Evolutionary conservation across 92 coral and sea anemone genomes (phyloP).

Genomic region (Palythoa caribaeorum): DNA sequence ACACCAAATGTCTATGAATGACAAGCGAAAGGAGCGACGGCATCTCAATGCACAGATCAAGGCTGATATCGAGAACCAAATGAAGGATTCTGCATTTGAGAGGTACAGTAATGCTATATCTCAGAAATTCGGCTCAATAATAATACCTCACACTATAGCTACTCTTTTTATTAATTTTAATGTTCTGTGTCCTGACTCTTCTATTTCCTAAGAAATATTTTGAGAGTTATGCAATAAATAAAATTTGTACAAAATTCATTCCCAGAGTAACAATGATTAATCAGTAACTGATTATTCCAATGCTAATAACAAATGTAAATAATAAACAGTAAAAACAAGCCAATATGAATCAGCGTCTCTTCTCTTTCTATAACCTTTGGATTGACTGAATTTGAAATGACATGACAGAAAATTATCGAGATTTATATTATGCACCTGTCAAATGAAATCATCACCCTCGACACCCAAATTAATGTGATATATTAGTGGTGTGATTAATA

Average conservation of each 20-base stretch:
- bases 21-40: background rate
- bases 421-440: background rate
- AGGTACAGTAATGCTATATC: constrained; percentile 1
- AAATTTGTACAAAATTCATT: background rate
- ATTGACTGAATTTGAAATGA: background rate
- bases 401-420: background rate
- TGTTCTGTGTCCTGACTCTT: background rate
- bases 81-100: constrained; percentile 12
- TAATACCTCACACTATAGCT: background rate
- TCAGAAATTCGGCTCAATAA: background rate
- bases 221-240: background rate
- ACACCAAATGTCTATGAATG: background rate
- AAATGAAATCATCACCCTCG: background rate
- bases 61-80: constrained; percentile 5
- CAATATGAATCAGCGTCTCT: background rate
- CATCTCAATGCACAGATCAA: background rate
- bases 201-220: background rate
- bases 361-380: background rate
- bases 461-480: background rate
- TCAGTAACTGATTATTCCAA: background rate
- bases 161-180: background rate
- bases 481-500: background rate
- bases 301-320: background rate
- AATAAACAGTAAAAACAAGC: background rate
- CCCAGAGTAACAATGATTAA: background rate